Conservation (phyloP, 2,888 invertebrate species). For the Blastobasis adustella region DNA sequence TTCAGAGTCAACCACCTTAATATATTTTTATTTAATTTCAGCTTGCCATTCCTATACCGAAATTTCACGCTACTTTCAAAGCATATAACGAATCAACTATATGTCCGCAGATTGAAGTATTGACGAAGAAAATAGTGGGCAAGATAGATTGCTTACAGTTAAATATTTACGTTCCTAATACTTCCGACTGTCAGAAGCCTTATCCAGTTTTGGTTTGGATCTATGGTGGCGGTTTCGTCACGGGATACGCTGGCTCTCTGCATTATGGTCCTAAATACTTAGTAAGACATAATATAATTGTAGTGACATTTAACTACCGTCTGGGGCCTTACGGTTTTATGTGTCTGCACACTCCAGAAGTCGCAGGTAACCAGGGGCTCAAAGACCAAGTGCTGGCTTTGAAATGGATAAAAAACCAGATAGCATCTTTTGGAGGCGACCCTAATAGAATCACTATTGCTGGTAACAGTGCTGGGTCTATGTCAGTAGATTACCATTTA, state of each 20-base stretch:
- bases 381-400: constrained; percentile 43
- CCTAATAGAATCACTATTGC: constrained; percentile 33
- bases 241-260: constrained; percentile 22
- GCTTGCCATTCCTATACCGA: constrained; percentile 24
- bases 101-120: constrained; percentile 37
- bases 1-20: too few relatives aligned
- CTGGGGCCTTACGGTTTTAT: constrained; percentile 45
- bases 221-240: constrained; percentile 33
- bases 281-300: constrained; percentile 36
- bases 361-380: constrained; percentile 44
- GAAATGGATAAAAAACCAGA: constrained; percentile 41
- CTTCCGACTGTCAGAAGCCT: constrained; percentile 22
- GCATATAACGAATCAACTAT: constrained; percentile 32
- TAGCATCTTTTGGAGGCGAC: constrained; percentile 43
- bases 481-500: constrained; percentile 37
- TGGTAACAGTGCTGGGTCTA: constrained; percentile 38
- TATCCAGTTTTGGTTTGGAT: constrained; percentile 42
- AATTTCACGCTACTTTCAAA: constrained; percentile 28
- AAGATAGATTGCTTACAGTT: constrained; percentile 34
- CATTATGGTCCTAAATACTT: constrained; percentile 31
- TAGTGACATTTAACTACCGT: constrained; percentile 40
- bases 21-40: constrained; percentile 14
- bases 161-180: constrained; percentile 33
- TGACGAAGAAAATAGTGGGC: constrained; percentile 20
- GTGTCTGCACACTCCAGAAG: constrained; percentile 35